Conservation (phyloP, 1,140 invertebrate genomes). For the Penaeus indicus region DNA sequence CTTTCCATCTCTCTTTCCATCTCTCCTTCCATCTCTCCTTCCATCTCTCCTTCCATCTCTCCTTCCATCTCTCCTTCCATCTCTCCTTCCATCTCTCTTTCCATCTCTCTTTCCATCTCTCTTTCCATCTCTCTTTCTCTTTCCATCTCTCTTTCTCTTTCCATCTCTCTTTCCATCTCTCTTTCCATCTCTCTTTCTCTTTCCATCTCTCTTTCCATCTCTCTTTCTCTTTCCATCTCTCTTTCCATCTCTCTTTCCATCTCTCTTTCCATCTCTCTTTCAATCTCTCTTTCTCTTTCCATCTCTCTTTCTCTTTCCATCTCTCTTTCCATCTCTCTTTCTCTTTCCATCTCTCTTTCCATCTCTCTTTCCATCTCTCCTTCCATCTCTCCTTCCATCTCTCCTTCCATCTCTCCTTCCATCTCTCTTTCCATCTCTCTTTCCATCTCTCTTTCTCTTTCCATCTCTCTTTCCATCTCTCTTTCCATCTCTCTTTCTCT, state of each 20-base stretch:
- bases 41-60: not conserved
- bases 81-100: constrained; percentile 21
- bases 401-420: too few species aligned
- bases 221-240: too few species aligned
- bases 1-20: not conserved
- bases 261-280: too few species aligned
- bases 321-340: not conserved
- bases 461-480: not conserved
- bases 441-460: not conserved
- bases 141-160: too few species aligned
- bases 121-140: too few species aligned
- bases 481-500: not conserved
- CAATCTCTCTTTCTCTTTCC: too few species aligned
- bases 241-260: too few species aligned
- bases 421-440: not conserved
- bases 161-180: too few species aligned
- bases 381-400: not conserved
- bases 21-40: not conserved
- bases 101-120: too few species aligned
- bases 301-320: too few species aligned
- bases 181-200: too few species aligned
- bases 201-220: too few species aligned
- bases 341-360: not conserved
- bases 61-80: not conserved
- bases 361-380: not conserved